Evolutionary conservation across 2,113 vertebrate genomes (phyloP), one percentile per base, ranked within the genome.

Genomic region (Jacana jacana): DNA sequence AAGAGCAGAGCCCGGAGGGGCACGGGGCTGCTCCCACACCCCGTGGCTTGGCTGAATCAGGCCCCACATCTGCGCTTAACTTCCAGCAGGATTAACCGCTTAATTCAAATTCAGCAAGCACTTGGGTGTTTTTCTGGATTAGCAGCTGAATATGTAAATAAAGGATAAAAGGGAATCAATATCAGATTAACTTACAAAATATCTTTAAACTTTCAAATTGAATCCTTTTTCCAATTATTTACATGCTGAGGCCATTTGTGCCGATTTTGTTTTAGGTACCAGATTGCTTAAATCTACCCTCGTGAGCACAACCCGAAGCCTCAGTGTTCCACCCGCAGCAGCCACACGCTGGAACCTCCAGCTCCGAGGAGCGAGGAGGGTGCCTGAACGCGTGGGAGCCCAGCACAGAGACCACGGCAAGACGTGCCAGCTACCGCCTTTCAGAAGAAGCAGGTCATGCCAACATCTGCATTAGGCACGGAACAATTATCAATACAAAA

Each of bases 61-160:
- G 71, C 63, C 71, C 90, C 82, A 31, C 54, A 72, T 85, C 76
- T 75, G 18, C 13, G 51, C 68, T 89, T 61, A 80, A 69, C 63
- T 86, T 78, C 87, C 93, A 66, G 80, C 7, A 63, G 75, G 81
- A 96, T 89, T 73, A 94, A 89, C 81, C 13, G 51, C 79, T 77
- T 81, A 82, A 85, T 89, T 94, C 71, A 55, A 86, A 91, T 88
- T 88, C 91, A 90, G 48, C 81, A 91, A 88, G 55, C 58, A 70
- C 79, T 86, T 77, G 23, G 79, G 91, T 93, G 89, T 88, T 94
- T 91, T 93, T 93, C 87, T 86, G 88, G 94, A 93, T 93, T 93
- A 93, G 78, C 81, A 91, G 76, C 46, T 91, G 81, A 93, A 88
- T 91, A 76, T 68, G 73, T 77, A 96, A 95, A 92, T 93, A 95